Evolutionary conservation across 2,797 vertebrate species (phyloP).

Genomic region (Caiman crocodilus): DNA sequence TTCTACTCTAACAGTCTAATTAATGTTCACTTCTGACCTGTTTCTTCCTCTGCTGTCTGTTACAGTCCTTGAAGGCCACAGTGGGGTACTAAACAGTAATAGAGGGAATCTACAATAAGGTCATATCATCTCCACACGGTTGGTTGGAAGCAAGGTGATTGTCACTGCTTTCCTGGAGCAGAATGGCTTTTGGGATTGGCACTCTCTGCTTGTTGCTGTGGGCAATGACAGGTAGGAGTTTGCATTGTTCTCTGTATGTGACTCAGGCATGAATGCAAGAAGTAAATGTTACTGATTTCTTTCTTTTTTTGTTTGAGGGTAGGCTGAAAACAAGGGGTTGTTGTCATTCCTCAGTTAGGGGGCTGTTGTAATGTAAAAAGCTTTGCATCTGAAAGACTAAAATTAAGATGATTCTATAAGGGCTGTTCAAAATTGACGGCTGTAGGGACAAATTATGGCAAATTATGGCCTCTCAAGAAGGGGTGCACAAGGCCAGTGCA

Average conservation of each 20-base stretch:
- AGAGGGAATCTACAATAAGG: neutral
- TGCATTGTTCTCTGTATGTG: neutral
- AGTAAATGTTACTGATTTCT: neutral
- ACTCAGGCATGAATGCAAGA: neutral
- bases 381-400: neutral
- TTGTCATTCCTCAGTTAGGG: neutral
- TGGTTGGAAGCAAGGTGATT: neutral
- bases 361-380: neutral
- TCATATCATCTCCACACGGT: neutral
- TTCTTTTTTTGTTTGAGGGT: neutral
- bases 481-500: neutral
- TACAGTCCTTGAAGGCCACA: constrained; percentile 52
- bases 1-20: constrained; percentile 14
- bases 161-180: neutral
- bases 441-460: neutral
- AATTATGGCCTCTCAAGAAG: neutral
- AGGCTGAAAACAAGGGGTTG: neutral
- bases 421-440: neutral
- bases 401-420: accelerated
- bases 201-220: constrained; percentile 61
- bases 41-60: constrained; percentile 53
- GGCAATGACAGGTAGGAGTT: constrained; percentile 73
- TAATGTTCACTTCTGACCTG: constrained; percentile 24
- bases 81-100: neutral
- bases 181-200: constrained; percentile 55